These are phyloP conservation scores for Lepeophtheirus salmonis DNA, from an alignment of 1,140 invertebrate genomes.

Conservation along the genomic window DNA sequence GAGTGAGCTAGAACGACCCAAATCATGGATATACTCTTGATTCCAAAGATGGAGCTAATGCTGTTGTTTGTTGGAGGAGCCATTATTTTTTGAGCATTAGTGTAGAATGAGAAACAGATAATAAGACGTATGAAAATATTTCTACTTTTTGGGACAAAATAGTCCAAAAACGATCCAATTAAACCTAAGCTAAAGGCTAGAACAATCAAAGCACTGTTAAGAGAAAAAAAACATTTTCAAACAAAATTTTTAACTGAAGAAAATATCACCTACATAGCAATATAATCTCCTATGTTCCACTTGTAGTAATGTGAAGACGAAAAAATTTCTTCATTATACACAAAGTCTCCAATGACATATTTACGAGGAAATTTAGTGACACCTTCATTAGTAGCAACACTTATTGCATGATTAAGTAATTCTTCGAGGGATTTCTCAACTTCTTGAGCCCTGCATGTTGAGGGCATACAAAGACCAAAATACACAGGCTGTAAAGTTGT, in stretches of 20 bases:
- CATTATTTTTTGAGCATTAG: not conserved
- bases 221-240: not conserved
- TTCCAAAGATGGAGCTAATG: not conserved
- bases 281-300: not conserved
- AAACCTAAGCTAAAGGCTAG: not conserved
- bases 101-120: slow-evolving; percentile 6
- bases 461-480: not conserved
- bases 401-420: not conserved
- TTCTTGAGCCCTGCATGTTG: not conserved
- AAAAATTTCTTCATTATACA: not conserved
- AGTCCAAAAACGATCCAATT: not conserved
- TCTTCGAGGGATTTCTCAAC: not conserved
- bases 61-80: not conserved
- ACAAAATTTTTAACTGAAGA: no score
- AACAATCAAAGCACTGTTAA: not conserved
- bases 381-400: not conserved
- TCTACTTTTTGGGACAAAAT: not conserved
- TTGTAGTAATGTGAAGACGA: not conserved
- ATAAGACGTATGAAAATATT: not conserved
- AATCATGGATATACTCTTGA: not conserved
- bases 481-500: not conserved
- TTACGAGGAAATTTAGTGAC: not conserved
- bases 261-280: not conserved
- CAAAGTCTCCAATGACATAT: not conserved
- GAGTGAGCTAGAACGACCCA: slow-evolving; percentile 4